These are phyloP conservation scores for Gorilla gorilla DNA, from an alignment of 2,113 vertebrate species.

Conservation along the genomic window DNA sequence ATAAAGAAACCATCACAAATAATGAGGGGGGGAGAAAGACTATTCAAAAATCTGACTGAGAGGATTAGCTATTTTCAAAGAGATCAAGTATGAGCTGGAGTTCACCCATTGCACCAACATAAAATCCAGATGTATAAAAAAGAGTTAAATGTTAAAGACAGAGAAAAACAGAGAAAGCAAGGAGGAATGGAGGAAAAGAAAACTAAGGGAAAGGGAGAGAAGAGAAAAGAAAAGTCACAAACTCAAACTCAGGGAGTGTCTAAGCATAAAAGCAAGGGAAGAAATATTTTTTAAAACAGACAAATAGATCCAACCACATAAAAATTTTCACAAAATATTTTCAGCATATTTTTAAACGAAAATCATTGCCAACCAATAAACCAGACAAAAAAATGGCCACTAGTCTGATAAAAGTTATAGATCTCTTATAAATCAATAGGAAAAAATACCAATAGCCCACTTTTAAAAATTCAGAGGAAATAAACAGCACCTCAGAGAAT, in stretches of 20 bases:
- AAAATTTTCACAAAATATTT: background rate
- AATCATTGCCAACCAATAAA: background rate
- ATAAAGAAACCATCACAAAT: background rate
- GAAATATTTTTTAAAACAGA: background rate
- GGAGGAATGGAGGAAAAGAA: background rate
- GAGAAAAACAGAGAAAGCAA: background rate
- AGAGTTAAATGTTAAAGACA: background rate
- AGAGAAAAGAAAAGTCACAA: background rate
- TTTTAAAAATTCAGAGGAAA: conserved; percentile 43
- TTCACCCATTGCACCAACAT: background rate
- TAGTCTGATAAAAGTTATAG: background rate
- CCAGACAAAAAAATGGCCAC: background rate
- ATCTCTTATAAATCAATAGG: background rate
- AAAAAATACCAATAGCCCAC: background rate
- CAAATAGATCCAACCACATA: background rate
- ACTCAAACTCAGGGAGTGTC: background rate
- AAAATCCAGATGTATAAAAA: background rate
- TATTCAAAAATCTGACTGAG: background rate
- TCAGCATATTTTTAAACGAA: background rate
- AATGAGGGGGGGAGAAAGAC: background rate
- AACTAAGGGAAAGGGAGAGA: background rate
- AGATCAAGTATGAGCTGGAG: background rate
- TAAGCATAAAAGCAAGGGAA: background rate
- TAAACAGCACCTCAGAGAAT: background rate
- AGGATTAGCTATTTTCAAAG: background rate